Base-by-base conservation (phyloP, 1,140 invertebrate genomes). In the Bombus haemorrhoidalis region DNA sequence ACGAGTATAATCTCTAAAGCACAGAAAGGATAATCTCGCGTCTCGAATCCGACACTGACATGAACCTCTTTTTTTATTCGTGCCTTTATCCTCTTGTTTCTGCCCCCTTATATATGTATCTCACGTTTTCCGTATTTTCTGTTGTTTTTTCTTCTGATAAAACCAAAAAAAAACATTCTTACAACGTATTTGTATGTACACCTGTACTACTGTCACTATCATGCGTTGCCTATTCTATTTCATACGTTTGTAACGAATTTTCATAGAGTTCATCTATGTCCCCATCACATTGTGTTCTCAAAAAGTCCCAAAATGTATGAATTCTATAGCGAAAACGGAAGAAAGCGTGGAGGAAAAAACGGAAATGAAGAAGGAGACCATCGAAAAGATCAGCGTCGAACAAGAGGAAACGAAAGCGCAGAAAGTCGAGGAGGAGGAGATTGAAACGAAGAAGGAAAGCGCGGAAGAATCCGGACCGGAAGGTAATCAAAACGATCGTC, bases 291-390 rank as follows among this genome's bases (percentile, higher is more conserved):
- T 78, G 2, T 41, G 25, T 43, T 37, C 28, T 34, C 28, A 62
- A 71, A 59, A 22, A 15, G 9, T 74, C 34, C 86, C 83, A 91
- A 92, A 90, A 75, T 86, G 79, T 93, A 83, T 92, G 78, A 68
- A 85, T 94, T 93, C 90, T 81, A 39, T 91, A 95, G 92, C 96
- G 10, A 95, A 96, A 92, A 94, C 95, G 37, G 93, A 96, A 74
- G 96, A 96, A 92, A 94, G 89, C 78, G 86, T 92, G 43, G 94
- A 94, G 41, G 92, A 93, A 80, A 90, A 86, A 78, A 74, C 86
- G 87, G 81, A 90, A 75, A 71, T 87, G 85, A 87, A 86, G 85
- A 93, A 88, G 90, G 92, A 92, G 87, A 90, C 66, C 18, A 77
- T 79, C 10, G 85, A 86, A 37, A 81, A 87, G 78, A 57, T 83